Percentiles rank a stretch among this genome's conserved stretches.
Conservation (phyloP, 2,888 invertebrate genomes). For the Scelioninae gen. 2 region DNA sequence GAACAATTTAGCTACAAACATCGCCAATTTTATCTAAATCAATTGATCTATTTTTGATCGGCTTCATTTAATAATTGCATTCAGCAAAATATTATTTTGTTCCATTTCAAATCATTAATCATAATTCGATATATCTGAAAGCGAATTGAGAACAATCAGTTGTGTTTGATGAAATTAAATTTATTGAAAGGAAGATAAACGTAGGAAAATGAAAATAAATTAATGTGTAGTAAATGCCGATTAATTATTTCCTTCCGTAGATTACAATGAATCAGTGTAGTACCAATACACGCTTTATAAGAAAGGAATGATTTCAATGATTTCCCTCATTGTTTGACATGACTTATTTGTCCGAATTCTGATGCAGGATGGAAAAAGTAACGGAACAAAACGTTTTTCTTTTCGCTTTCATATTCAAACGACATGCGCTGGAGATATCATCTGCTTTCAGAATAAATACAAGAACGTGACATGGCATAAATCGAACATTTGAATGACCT, state of each 20-base stretch:
- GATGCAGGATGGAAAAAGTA: slow-evolving; percentile 25
- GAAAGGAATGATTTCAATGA: too few relatives aligned
- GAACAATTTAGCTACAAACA: too few relatives aligned
- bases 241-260: neutral
- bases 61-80: too few relatives aligned
- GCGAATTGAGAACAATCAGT: too few relatives aligned
- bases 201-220: too few relatives aligned
- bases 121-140: too few relatives aligned
- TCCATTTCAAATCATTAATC: too few relatives aligned
- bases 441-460: slow-evolving; percentile 59
- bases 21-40: too few relatives aligned
- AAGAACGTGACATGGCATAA: slow-evolving; percentile 55
- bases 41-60: too few relatives aligned
- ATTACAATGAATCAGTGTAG: slow-evolving; percentile 6
- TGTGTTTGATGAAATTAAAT: too few relatives aligned
- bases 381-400: slow-evolving; percentile 35
- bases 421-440: slow-evolving; percentile 52
- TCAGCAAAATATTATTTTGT: too few relatives aligned
- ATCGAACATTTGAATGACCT: slow-evolving; percentile 57
- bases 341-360: slow-evolving; percentile 32
- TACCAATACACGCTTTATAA: neutral
- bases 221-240: neutral
- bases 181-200: too few relatives aligned
- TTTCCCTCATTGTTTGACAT: slow-evolving; percentile 5
- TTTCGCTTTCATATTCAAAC: slow-evolving; percentile 43